Evolutionary conservation across 2,888 invertebrate species (phyloP).

Genomic region (Carabus problematicus): DNA sequence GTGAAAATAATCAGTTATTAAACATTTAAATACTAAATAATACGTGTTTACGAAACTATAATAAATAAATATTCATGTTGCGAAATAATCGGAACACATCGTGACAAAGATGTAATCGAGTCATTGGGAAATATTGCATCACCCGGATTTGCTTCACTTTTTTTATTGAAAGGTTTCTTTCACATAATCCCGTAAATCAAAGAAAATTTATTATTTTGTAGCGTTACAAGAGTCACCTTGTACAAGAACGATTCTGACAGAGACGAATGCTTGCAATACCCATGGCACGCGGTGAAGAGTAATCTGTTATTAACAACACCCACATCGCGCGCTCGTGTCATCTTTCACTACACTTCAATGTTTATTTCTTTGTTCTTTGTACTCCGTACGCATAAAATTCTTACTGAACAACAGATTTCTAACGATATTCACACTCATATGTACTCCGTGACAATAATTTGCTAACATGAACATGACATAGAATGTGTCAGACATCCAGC

Average conservation of each 20-base stretch:
- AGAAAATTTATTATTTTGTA: conserved; percentile 39
- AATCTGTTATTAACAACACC: conserved; percentile 39
- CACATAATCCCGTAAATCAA: conserved; percentile 40
- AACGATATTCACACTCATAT: neutral
- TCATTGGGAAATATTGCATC: neutral
- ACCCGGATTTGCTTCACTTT: neutral
- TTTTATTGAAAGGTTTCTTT: conserved; percentile 34
- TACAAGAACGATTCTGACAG: conserved; percentile 25
- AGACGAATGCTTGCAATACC: conserved; percentile 37
- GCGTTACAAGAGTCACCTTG: conserved; percentile 28
- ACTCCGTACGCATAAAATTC: neutral
- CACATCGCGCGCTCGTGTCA: neutral
- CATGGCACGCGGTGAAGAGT: conserved; percentile 22
- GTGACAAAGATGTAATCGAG: neutral
- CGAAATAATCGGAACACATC: neutral
- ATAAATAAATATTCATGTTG: neutral
- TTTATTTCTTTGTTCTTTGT: conserved; percentile 20
- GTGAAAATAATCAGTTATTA: neutral
- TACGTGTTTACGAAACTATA: conserved; percentile 72
- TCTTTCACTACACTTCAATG: conserved; percentile 21
- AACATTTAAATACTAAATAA: conserved; percentile 69
- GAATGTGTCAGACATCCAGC: too few species aligned
- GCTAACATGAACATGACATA: too few species aligned
- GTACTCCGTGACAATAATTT: too few species aligned
- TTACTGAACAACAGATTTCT: neutral